Conservation (phyloP, 2,113 vertebrate genomes). For the Gulo gulo region DNA sequence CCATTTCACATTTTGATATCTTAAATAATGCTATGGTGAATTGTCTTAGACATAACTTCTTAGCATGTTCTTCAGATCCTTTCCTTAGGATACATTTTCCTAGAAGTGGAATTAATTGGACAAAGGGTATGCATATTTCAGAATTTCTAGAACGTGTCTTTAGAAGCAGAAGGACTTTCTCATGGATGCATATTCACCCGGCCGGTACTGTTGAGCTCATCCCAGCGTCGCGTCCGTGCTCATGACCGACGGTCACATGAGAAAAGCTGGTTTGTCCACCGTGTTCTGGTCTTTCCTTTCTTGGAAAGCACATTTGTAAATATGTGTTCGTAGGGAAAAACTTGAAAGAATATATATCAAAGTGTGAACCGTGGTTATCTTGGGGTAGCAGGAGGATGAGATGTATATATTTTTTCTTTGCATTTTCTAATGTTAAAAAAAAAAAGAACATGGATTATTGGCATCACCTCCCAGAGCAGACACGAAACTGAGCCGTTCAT, state of each 20-base stretch:
- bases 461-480: neutral
- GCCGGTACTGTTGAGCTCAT: neutral
- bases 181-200: fast-evolving
- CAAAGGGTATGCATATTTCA: neutral
- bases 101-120: neutral
- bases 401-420: neutral
- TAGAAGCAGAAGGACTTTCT: neutral
- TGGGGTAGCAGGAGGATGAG: neutral
- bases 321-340: neutral
- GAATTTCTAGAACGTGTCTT: neutral
- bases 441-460: neutral
- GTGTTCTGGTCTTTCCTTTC: neutral
- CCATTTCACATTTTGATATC: neutral
- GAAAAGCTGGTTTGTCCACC: neutral
- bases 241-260: neutral
- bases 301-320: neutral
- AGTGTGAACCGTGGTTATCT: neutral
- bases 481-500: neutral
- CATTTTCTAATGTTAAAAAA: neutral
- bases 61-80: neutral
- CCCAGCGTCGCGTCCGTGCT: neutral
- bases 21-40: neutral
- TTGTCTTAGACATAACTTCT: neutral
- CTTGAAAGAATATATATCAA: neutral
- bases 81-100: neutral